Conservation (phyloP, 2,113 vertebrate species). For the Geococcyx californianus region DNA sequence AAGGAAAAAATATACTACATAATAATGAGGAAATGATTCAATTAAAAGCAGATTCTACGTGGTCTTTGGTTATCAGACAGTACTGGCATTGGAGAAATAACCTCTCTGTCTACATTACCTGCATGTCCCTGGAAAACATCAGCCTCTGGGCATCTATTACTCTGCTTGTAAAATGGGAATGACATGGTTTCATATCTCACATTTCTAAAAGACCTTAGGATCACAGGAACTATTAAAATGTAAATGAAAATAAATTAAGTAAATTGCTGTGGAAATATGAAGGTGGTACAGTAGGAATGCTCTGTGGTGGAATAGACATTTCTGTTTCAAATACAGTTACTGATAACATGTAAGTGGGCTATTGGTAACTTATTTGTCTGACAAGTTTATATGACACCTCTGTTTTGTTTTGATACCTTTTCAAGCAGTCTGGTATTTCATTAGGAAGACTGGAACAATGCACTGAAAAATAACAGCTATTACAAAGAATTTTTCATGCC, state of each 20-base stretch:
- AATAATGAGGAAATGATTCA: neutral
- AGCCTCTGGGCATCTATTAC: neutral
- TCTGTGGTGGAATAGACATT: neutral
- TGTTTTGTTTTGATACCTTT: constrained; percentile 19
- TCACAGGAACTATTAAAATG: constrained; percentile 3
- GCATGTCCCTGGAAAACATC: neutral
- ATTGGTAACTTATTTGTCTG: neutral
- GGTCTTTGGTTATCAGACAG: neutral
- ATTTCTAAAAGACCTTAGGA: neutral
- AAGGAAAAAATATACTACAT: neutral
- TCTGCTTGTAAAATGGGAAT: neutral
- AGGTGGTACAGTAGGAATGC: neutral
- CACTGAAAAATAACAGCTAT: neutral
- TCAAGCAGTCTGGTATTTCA: neutral
- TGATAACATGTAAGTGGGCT: neutral
- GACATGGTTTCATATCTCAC: neutral
- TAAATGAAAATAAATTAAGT: constrained; percentile 7
- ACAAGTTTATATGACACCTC: neutral
- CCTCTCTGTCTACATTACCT: neutral
- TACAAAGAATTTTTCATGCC: constrained; percentile 31
- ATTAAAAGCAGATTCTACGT: neutral
- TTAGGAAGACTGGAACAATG: constrained; percentile 36
- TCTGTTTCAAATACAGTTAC: neutral
- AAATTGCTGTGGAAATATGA: neutral
- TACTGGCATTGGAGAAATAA: neutral